These are phyloP conservation scores for Zophobas morio DNA, from an alignment of 1,140 invertebrate species.

Conservation along the genomic window DNA sequence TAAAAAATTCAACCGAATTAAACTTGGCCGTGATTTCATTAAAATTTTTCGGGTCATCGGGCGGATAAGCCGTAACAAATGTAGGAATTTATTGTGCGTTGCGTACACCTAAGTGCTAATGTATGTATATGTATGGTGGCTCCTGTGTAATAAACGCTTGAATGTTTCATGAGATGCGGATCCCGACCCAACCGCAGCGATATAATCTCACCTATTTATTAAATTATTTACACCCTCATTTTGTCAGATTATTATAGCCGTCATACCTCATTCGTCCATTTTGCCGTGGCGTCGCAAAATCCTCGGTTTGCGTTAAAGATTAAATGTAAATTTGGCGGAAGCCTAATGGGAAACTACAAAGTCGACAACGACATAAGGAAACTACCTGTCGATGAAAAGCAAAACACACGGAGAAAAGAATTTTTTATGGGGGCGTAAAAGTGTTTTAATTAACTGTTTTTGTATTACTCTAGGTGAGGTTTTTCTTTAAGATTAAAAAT, in stretches of 20 bases:
- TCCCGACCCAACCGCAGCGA: conserved; percentile 34
- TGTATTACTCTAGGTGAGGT: too few relatives aligned
- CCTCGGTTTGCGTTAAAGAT: conserved; percentile 40
- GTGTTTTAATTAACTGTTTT: too few relatives aligned
- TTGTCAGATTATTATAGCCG: conserved; percentile 51
- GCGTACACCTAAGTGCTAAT: conserved; percentile 46
- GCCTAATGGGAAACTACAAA: not conserved
- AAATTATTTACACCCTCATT: conserved; percentile 54
- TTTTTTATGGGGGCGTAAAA: too few relatives aligned
- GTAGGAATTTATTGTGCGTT: conserved; percentile 34
- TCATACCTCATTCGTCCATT: conserved; percentile 46
- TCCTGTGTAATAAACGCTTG: conserved; percentile 51
- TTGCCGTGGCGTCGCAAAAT: conserved; percentile 26
- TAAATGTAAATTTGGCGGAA: conserved; percentile 23
- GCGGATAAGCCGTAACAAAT: conserved; percentile 28
- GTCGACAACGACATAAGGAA: too few relatives aligned
- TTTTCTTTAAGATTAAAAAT: too few relatives aligned
- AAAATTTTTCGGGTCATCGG: conserved; percentile 24
- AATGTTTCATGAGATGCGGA: conserved; percentile 54
- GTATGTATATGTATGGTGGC: conserved; percentile 51
- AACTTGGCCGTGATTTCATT: conserved; percentile 18
- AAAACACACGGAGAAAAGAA: too few relatives aligned
- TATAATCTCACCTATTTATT: conserved; percentile 53
- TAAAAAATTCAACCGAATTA: conserved; percentile 14
- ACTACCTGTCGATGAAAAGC: too few relatives aligned